phyloP scores from a whole-genome alignment of 2,888 invertebrate species.

The Tenodera sinensis region DNA sequence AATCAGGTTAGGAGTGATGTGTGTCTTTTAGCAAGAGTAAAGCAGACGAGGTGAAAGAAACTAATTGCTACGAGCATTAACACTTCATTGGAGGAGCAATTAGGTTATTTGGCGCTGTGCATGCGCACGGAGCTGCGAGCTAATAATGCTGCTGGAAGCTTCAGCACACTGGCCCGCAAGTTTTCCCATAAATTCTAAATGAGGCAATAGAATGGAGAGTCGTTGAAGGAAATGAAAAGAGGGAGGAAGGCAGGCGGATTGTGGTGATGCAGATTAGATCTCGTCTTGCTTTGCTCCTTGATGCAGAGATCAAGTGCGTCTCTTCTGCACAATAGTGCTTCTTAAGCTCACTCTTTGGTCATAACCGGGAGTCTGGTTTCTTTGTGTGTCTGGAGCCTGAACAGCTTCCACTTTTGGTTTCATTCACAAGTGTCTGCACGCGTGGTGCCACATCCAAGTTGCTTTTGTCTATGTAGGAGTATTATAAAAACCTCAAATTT shows the following conservation, averaged over 20 bases:
- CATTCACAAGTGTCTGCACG: too few relatives aligned
- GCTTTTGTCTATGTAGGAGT: too few relatives aligned
- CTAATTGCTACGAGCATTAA: not conserved
- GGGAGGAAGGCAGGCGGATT: slow-evolving; percentile 5
- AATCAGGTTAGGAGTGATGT: not conserved
- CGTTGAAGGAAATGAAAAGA: slow-evolving; percentile 26
- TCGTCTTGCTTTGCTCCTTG: not conserved
- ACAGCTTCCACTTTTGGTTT: too few relatives aligned
- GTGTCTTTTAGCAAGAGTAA: not conserved
- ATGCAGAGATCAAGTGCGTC: slow-evolving; percentile 13
- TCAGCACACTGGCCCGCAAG: slow-evolving; percentile 13
- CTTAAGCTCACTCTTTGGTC: not conserved
- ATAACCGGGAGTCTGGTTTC: not conserved
- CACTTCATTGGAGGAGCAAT: not conserved
- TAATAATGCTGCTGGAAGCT: slow-evolving; percentile 2
- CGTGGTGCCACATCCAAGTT: too few relatives aligned
- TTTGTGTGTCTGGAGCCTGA: not conserved
- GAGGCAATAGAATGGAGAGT: slow-evolving; percentile 21
- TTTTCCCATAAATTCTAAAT: slow-evolving; percentile 26
- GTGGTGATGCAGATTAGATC: slow-evolving; percentile 24
- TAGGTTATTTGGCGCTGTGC: not conserved
- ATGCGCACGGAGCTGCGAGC: not conserved
- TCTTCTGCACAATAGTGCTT: not conserved
- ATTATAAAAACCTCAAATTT: too few relatives aligned
- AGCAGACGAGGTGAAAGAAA: not conserved